Evolutionary conservation across 2,797 vertebrate species (phyloP).

Genomic region (Sebastolobus altivelis): DNA sequence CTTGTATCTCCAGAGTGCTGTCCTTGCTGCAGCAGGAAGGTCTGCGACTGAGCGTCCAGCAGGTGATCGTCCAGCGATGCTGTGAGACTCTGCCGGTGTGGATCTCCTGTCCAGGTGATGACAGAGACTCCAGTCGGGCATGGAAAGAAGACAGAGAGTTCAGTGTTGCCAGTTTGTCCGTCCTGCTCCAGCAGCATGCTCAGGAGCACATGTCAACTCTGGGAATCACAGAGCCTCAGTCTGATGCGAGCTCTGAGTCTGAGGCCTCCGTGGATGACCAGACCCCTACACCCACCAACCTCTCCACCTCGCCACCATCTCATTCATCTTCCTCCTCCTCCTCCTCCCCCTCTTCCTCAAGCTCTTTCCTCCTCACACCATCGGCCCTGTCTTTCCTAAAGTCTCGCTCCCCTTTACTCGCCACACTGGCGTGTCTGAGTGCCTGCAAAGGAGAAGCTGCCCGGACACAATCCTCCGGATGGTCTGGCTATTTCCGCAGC

Average conservation of each 20-base stretch:
- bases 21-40: conserved; percentile 89
- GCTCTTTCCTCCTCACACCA: conserved; percentile 88
- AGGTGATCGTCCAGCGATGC: conserved; percentile 92
- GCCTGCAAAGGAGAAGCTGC: conserved; percentile 82
- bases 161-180: conserved; percentile 78
- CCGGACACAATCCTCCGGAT: conserved; percentile 75
- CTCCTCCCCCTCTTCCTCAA: conserved; percentile 43
- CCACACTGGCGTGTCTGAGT: conserved; percentile 88
- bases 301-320: conserved; percentile 73
- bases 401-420: conserved; percentile 88
- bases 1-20: conserved; percentile 82
- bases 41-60: conserved; percentile 89
- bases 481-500: conserved; percentile 92
- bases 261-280: conserved; percentile 74
- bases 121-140: background rate
- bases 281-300: conserved; percentile 48
- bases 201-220: conserved; percentile 78
- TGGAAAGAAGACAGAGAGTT: conserved; percentile 57
- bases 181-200: conserved; percentile 83
- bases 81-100: conserved; percentile 90
- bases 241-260: conserved; percentile 76
- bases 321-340: conserved; percentile 33
- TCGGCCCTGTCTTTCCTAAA: conserved; percentile 93
- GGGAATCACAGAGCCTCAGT: conserved; percentile 66
- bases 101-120: conserved; percentile 56